Percentiles rank a stretch among this genome's conserved stretches.
These are phyloP conservation scores for Rhagonycha lutea DNA, from an alignment of 2,888 invertebrate genomes.

Conservation along the genomic window DNA sequence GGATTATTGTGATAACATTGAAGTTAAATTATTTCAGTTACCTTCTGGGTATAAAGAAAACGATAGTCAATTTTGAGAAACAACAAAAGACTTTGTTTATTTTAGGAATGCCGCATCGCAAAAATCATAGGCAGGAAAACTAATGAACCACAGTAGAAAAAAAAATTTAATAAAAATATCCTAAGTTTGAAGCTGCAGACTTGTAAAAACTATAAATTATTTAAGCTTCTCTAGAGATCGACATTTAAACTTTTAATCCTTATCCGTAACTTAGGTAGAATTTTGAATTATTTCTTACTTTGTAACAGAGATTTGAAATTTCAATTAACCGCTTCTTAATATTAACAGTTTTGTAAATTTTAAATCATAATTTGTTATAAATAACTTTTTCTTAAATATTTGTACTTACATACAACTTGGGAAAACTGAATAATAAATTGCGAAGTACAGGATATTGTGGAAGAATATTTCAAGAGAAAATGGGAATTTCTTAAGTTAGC, in stretches of 20 bases:
- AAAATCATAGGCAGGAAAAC: background rate
- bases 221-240: background rate
- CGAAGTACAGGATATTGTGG: background rate
- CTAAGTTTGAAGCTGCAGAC: background rate
- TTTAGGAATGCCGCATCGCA: background rate
- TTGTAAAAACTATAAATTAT: background rate
- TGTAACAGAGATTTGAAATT: background rate
- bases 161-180: background rate
- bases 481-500: background rate
- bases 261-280: background rate
- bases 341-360: background rate
- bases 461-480: background rate
- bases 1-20: background rate
- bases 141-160: background rate
- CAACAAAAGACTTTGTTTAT: background rate
- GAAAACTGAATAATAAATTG: background rate
- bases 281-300: background rate
- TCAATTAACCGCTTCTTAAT: background rate
- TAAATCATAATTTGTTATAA: background rate
- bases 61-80: background rate
- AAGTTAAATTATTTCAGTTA: background rate
- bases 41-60: background rate
- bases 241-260: background rate
- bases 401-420: background rate
- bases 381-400: background rate